Conservation (phyloP, 2,888 invertebrate genomes). For the Cataglyphis rosenhaueri region DNA sequence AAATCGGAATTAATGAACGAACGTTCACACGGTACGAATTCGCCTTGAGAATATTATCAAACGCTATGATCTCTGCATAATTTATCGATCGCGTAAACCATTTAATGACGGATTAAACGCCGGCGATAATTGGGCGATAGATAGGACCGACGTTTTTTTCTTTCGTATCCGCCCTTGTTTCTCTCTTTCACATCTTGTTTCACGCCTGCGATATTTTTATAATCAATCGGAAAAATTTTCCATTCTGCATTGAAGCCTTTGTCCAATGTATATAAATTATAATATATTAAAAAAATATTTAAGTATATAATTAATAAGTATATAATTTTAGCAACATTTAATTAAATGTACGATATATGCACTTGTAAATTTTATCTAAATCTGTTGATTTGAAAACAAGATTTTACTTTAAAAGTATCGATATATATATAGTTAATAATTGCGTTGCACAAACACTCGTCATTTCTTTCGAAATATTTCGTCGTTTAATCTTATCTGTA, state of each 20-base stretch:
- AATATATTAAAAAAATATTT: no score
- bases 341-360: no score
- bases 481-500: not conserved
- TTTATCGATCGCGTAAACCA: constrained; percentile 41
- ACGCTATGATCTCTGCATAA: constrained; percentile 43
- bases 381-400: no score
- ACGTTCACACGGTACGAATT: constrained; percentile 58
- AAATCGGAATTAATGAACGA: constrained; percentile 51
- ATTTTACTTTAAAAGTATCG: no score
- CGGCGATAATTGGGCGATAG: constrained; percentile 63
- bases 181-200: constrained; percentile 49
- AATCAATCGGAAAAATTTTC: constrained; percentile 44
- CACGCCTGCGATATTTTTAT: constrained; percentile 67
- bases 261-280: not conserved
- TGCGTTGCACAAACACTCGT: not conserved
- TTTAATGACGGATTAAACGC: constrained; percentile 50
- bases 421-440: no score
- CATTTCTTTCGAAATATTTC: not conserved
- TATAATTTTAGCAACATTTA: no score
- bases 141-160: constrained; percentile 51
- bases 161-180: constrained; percentile 61
- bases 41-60: constrained; percentile 55
- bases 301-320: no score
- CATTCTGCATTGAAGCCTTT: not conserved
- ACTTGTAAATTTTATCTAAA: no score